Evolutionary conservation across 1,140 invertebrate species (phyloP).

Genomic region (Leptinotarsa texana): DNA sequence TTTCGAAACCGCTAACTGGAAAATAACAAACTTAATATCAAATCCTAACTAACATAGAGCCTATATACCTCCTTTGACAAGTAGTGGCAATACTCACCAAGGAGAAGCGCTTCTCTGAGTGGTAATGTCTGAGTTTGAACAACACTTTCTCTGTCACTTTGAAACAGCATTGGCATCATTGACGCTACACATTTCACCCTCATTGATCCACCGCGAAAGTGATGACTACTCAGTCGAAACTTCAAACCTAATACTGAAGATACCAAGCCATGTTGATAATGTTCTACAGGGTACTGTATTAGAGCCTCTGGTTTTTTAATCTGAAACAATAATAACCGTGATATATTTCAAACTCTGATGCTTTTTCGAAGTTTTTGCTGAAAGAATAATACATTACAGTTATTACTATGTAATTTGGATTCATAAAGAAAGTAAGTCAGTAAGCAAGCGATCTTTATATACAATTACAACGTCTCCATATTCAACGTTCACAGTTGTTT

Average conservation of each 20-base stretch:
- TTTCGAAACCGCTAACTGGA: too few relatives aligned
- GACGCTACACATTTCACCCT: constrained; percentile 64
- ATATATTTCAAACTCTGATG: too few relatives aligned
- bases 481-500: too few relatives aligned
- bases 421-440: too few relatives aligned
- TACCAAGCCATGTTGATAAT: constrained; percentile 62
- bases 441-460: too few relatives aligned
- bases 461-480: too few relatives aligned
- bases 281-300: constrained; percentile 57
- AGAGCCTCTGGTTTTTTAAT: constrained; percentile 58
- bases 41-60: too few relatives aligned
- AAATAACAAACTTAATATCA: too few relatives aligned
- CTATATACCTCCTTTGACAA: too few relatives aligned
- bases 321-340: constrained; percentile 36
- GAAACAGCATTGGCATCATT: constrained; percentile 63
- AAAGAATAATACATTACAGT: too few relatives aligned
- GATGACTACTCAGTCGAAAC: constrained; percentile 57
- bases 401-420: too few relatives aligned
- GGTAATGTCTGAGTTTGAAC: constrained; percentile 57
- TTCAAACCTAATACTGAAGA: constrained; percentile 61
- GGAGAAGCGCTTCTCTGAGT: constrained; percentile 62
- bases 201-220: constrained; percentile 63
- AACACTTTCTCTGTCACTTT: constrained; percentile 60
- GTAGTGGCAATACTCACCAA: constrained; percentile 55
- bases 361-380: too few relatives aligned